These are phyloP conservation scores for Cabera pusaria DNA, from an alignment of 2,888 invertebrate genomes.

Conservation along the genomic window DNA sequence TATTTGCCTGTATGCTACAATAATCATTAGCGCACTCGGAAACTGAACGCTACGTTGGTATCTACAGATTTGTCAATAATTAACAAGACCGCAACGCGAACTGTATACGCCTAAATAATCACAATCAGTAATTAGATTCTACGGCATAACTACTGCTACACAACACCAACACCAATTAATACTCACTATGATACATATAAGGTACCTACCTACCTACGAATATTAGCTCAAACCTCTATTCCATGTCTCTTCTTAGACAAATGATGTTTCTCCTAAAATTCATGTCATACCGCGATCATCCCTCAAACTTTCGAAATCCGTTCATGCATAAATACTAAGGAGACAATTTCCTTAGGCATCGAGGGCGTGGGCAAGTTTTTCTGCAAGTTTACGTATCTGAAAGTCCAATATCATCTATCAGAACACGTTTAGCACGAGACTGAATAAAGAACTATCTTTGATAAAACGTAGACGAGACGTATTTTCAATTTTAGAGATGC, in stretches of 20 bases:
- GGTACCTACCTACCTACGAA: too few relatives aligned
- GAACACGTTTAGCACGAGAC: constrained; percentile 54
- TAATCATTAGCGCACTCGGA: constrained; percentile 40
- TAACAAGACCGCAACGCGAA: constrained; percentile 41
- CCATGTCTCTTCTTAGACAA: constrained; percentile 3
- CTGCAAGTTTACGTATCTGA: constrained; percentile 37
- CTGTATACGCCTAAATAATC: constrained; percentile 43
- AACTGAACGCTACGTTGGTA: constrained; percentile 29
- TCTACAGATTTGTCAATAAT: constrained; percentile 44
- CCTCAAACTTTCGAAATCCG: constrained; percentile 34
- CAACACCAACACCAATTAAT: too few relatives aligned
- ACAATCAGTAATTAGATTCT: constrained; percentile 48
- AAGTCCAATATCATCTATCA: constrained; percentile 58
- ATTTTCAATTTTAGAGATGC: constrained; percentile 33
- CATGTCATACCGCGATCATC: constrained; percentile 29
- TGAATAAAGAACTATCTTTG: constrained; percentile 45
- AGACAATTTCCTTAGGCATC: constrained; percentile 44
- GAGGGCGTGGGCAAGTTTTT: constrained; percentile 35
- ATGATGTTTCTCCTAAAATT: constrained; percentile 15
- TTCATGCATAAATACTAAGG: constrained; percentile 43
- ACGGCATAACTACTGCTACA: background rate
- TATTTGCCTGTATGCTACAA: constrained; percentile 36
- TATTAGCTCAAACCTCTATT: background rate
- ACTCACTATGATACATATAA: too few relatives aligned
- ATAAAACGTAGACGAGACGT: constrained; percentile 34